phyloP scores from a whole-genome alignment of 2,888 invertebrate species.

The Cenopis cana region DNA sequence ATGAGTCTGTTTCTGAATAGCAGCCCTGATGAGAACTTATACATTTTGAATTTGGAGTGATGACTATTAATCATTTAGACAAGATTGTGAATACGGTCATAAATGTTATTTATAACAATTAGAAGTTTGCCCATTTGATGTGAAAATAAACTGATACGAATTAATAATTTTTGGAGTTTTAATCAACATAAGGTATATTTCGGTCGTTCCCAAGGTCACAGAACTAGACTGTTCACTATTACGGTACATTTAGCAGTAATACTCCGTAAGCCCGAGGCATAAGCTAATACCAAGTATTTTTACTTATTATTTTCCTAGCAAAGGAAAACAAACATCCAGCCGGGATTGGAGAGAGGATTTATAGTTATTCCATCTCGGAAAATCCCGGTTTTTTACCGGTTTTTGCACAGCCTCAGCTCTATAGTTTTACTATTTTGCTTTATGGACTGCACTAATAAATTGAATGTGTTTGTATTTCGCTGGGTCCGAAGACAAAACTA shows the following conservation, averaged over 20 bases:
- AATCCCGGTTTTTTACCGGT: conserved; percentile 23
- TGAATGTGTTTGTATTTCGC: conserved; percentile 19
- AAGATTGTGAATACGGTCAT: no score
- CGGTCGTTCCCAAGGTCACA: no score
- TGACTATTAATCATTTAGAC: no score
- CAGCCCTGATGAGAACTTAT: no score
- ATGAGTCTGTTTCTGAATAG: no score
- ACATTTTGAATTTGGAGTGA: no score
- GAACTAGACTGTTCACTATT: neutral
- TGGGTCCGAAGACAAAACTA: neutral
- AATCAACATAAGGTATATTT: no score
- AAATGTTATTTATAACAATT: no score
- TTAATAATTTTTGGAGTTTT: no score
- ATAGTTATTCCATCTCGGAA: conserved; percentile 27
- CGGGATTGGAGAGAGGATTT: conserved; percentile 22
- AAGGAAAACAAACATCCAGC: conserved; percentile 23
- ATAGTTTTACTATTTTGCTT: conserved; percentile 26
- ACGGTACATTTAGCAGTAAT: conserved; percentile 8
- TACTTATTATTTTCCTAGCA: conserved; percentile 15
- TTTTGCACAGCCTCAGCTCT: conserved; percentile 6
- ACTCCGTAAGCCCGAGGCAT: neutral
- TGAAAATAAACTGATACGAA: no score
- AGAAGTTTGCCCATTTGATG: no score
- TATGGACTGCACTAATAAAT: conserved; percentile 4
- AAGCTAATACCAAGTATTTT: conserved; percentile 20